Conservation (phyloP, 1,140 invertebrate genomes). For the Dermatophagoides farinae region DNA sequence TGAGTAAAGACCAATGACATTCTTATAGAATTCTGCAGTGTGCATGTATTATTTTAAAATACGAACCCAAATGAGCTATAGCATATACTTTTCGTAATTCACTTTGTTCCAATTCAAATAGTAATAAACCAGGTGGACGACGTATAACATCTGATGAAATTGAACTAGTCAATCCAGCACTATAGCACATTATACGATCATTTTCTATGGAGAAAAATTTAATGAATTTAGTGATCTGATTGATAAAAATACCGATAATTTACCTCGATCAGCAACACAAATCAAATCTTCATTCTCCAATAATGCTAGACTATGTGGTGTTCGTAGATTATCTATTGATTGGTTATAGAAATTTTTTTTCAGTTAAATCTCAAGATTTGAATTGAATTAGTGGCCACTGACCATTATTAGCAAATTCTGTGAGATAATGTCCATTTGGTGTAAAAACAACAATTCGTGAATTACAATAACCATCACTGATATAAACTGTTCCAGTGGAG, state of each 20-base stretch:
- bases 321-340: constrained; percentile 17
- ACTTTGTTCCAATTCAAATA: constrained; percentile 20
- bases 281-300: constrained; percentile 47
- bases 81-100: constrained; percentile 32
- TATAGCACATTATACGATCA: constrained; percentile 59
- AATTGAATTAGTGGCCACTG: not conserved
- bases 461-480: constrained; percentile 89
- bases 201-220: constrained; percentile 37
- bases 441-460: constrained; percentile 64
- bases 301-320: constrained; percentile 64
- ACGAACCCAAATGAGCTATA: constrained; percentile 21
- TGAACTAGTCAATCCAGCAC: constrained; percentile 22
- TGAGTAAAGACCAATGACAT: not conserved
- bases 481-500: constrained; percentile 61
- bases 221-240: not conserved
- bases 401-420: constrained; percentile 21
- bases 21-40: not conserved
- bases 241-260: not conserved
- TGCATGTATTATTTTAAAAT: not conserved
- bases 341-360: not conserved
- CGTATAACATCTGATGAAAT: too few relatives aligned
- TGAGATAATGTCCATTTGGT: constrained; percentile 33
- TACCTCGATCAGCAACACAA: constrained; percentile 59
- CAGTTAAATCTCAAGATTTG: not conserved
- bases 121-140: constrained; percentile 27